These are phyloP conservation scores for Drosophila birchii DNA, from an alignment of 2,888 invertebrate genomes.

Conservation along the genomic window DNA sequence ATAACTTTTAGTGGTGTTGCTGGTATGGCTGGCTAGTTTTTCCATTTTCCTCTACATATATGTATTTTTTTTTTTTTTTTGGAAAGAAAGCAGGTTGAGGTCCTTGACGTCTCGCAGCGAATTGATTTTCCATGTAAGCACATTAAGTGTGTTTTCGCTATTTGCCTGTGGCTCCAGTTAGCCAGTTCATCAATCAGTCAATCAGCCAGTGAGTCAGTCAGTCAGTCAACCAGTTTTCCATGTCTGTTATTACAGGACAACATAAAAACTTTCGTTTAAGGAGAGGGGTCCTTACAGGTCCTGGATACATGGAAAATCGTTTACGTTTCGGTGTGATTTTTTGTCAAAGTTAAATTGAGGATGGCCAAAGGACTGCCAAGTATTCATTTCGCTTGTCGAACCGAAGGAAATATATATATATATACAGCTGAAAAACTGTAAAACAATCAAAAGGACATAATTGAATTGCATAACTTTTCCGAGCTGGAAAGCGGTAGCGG, in stretches of 20 bases:
- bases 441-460: constrained; percentile 52
- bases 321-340: constrained; percentile 32
- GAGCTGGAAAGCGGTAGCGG: neutral
- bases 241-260: constrained; percentile 69
- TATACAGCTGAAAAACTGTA: constrained; percentile 21
- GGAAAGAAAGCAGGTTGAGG: neutral
- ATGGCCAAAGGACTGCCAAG: constrained; percentile 14
- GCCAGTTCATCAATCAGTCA: constrained; percentile 47
- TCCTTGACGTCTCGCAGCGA: constrained; percentile 37
- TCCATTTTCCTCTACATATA: neutral
- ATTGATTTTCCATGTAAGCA: constrained; percentile 77
- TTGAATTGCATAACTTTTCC: constrained; percentile 52
- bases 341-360: constrained; percentile 34
- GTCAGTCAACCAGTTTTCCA: constrained; percentile 40
- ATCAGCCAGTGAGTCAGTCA: constrained; percentile 4
- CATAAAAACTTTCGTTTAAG: constrained; percentile 42
- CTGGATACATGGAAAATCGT: constrained; percentile 67
- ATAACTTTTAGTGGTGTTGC: constrained; percentile 13
- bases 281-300: neutral
- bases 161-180: constrained; percentile 39
- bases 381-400: constrained; percentile 36
- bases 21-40: constrained; percentile 13
- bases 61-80: constrained; percentile 2
- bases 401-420: neutral
- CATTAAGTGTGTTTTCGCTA: constrained; percentile 59